phyloP scores from a whole-genome alignment of 2,888 invertebrate species.

The Gastracanthus pulcherrimus region DNA sequence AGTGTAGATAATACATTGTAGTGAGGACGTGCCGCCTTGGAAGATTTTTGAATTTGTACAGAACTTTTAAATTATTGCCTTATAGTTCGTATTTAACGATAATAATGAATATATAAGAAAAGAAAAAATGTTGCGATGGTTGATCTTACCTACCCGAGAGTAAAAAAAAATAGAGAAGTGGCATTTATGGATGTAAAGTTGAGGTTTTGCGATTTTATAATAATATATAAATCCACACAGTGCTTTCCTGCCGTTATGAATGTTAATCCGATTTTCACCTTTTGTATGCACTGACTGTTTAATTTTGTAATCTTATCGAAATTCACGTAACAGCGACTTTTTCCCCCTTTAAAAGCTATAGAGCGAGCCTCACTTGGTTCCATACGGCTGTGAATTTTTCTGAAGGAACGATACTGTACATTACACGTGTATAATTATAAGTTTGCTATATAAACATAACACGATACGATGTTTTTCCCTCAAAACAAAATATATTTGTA shows the following conservation, averaged over 20 bases:
- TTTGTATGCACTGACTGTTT: not conserved
- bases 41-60: constrained; percentile 54
- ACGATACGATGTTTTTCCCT: constrained; percentile 41
- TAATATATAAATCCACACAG: not conserved
- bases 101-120: not conserved
- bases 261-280: not conserved
- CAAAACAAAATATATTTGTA: constrained; percentile 31
- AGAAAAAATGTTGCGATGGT: constrained; percentile 19
- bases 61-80: constrained; percentile 56
- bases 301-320: constrained; percentile 9
- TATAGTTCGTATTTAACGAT: constrained; percentile 41
- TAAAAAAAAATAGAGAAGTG: constrained; percentile 44
- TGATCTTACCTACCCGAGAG: not conserved
- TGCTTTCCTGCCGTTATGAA: constrained; percentile 5
- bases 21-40: constrained; percentile 32
- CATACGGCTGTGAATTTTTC: constrained; percentile 76
- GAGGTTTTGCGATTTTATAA: constrained; percentile 44
- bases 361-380: constrained; percentile 67
- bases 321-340: not conserved
- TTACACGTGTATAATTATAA: constrained; percentile 64
- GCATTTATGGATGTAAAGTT: constrained; percentile 56
- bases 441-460: constrained; percentile 53
- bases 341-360: constrained; percentile 14
- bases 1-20: constrained; percentile 46
- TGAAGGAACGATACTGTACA: constrained; percentile 71